Conservation (phyloP, 2,888 invertebrate species). For the Thymelicus acteon region DNA sequence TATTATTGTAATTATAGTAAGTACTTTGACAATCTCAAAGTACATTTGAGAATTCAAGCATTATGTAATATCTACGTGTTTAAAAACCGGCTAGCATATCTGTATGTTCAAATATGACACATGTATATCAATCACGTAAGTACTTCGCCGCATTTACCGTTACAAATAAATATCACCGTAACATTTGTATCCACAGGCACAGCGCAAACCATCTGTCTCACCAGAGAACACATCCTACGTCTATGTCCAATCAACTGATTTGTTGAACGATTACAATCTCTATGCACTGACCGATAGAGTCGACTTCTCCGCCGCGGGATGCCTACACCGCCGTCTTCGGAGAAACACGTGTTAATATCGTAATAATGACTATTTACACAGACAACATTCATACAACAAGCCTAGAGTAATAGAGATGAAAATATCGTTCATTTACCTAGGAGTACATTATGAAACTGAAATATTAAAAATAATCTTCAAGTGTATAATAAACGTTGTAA, state of each 20-base stretch:
- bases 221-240: constrained; percentile 24
- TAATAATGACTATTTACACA: not conserved
- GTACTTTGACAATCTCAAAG: too few relatives aligned
- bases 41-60: too few relatives aligned
- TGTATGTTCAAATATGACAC: too few relatives aligned
- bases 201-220: constrained; percentile 15
- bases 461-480: not conserved
- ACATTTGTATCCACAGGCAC: constrained; percentile 27
- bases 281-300: constrained; percentile 53
- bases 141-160: too few relatives aligned
- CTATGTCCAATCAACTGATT: constrained; percentile 19
- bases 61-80: too few relatives aligned
- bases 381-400: not conserved
- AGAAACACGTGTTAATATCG: constrained; percentile 56
- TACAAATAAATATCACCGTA: not conserved
- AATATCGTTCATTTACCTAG: too few relatives aligned
- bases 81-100: too few relatives aligned
- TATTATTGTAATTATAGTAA: too few relatives aligned
- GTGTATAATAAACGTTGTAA: too few relatives aligned
- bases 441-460: not conserved
- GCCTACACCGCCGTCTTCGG: constrained; percentile 56
- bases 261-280: constrained; percentile 40
- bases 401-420: not conserved
- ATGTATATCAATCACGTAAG: too few relatives aligned
- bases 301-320: constrained; percentile 51